Evolutionary conservation across 2,888 invertebrate species (phyloP), one percentile per base, ranked within the genome.

Genomic region (Drosophila percnosoma): DNA sequence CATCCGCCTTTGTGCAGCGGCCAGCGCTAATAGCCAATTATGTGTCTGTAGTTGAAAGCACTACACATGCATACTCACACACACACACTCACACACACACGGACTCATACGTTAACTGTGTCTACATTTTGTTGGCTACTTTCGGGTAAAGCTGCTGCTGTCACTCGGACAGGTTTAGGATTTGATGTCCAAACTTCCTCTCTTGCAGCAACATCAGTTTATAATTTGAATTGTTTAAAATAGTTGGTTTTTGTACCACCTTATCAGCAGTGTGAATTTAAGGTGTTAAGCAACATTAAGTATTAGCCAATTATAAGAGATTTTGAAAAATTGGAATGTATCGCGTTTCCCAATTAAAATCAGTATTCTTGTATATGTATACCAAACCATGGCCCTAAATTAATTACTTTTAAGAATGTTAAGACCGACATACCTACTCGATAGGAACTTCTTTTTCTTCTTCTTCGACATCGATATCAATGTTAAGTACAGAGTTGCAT

Each of bases 11-110:
- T 80, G 75, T 79, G 82, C 64, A 63, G 65, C 48, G 82, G 65
- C 58, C 69, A 73, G 73, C 59, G 80, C 83, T 89, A 87, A 87
- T 89, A 78, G 90, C 90, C 89, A 87, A 87, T 87, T 87, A 90
- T 57, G 82, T 70, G 74, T 61, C 71, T 73, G 73, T 33, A 10
- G 33, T 33, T 4, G 4, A 33, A 33, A 73, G 52, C n/a, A n/a
- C 69, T 24, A 33, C 49, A 52, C 42, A 65, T 13, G 8, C 24
- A 15, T 2, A 8, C 45, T 21, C 24, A 55, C 48, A 11, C 29
- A 40, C 33, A 64, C n/a, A 31, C 48, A 11, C 6, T 13, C 24
- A 55, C 48, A 7, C 29, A 40, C 33, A 68, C 24, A 11, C 5
- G 24, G 31, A n/a, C 8, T 36, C 29, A 21, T 48, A 27, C 21